Evolutionary conservation across 2,113 vertebrate genomes (phyloP).

Genomic region (Heliornis fulica): DNA sequence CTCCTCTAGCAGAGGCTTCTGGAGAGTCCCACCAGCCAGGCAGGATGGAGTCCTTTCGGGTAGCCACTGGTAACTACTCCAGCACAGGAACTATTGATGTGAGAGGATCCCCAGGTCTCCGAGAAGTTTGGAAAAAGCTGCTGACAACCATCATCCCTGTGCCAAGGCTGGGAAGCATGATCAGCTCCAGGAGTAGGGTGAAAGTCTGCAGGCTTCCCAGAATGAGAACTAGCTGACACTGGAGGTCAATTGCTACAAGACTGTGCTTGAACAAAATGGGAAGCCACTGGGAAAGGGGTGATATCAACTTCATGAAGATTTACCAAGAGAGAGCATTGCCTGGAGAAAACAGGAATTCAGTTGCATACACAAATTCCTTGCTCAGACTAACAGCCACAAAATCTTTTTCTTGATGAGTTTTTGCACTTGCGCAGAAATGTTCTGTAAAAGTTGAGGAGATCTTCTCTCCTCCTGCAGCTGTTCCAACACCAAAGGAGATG

Average conservation of each 20-base stretch:
- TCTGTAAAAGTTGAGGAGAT: neutral
- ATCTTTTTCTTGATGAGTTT: neutral
- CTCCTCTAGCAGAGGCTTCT: neutral
- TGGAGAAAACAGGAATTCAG: neutral
- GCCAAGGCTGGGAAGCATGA: neutral
- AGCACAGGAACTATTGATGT: neutral
- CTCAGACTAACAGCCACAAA: neutral
- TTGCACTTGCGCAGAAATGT: neutral
- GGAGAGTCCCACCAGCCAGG: accelerated
- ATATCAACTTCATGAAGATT: neutral
- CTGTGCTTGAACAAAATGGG: neutral
- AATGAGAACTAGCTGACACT: neutral
- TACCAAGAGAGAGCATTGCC: neutral
- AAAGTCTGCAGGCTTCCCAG: neutral
- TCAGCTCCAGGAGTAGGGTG: neutral
- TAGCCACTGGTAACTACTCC: neutral
- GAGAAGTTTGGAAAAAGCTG: neutral
- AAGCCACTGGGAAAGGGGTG: neutral
- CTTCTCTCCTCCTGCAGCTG: neutral
- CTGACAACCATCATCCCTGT: neutral
- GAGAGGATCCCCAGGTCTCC: neutral
- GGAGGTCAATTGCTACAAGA: neutral
- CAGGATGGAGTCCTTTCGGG: neutral
- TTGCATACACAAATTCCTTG: neutral
- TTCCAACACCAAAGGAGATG: neutral